Evolutionary conservation across 2,797 vertebrate species (phyloP).

Genomic region (Chiloscyllium punctatum): DNA sequence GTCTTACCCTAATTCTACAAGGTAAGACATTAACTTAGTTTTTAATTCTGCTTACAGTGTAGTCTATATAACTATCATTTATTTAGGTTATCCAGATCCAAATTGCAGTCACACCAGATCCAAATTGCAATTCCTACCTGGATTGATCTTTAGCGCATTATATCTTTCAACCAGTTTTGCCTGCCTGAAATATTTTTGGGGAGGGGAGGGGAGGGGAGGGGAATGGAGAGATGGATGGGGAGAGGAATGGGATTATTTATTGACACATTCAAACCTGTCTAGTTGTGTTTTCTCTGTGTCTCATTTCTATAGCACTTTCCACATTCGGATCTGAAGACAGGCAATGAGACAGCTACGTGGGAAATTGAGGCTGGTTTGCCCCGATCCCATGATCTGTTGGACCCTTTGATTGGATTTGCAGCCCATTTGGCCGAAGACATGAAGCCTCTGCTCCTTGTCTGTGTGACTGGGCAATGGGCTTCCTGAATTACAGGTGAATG

Average conservation of each 20-base stretch:
- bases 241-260: background rate
- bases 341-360: constrained; percentile 23
- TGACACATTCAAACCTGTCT: background rate
- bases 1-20: no score
- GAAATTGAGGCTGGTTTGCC: background rate
- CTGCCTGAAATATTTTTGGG: background rate
- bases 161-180: no score
- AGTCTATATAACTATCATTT: no score
- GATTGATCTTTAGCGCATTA: no score
- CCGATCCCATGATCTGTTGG: no score
- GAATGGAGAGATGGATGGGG: background rate
- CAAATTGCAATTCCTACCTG: no score
- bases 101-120: no score
- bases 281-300: background rate
- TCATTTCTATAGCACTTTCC: constrained; percentile 78
- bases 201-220: background rate
- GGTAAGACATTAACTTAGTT: no score
- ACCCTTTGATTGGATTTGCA: background rate
- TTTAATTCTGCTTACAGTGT: no score
- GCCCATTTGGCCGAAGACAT: background rate
- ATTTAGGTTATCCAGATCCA: no score
- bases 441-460: background rate
- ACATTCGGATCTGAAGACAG: constrained; percentile 84
- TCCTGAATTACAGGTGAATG: background rate
- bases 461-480: background rate